These are phyloP conservation scores for Campylorhamphus procurvoides DNA, from an alignment of 2,113 vertebrate genomes.

Conservation along the genomic window DNA sequence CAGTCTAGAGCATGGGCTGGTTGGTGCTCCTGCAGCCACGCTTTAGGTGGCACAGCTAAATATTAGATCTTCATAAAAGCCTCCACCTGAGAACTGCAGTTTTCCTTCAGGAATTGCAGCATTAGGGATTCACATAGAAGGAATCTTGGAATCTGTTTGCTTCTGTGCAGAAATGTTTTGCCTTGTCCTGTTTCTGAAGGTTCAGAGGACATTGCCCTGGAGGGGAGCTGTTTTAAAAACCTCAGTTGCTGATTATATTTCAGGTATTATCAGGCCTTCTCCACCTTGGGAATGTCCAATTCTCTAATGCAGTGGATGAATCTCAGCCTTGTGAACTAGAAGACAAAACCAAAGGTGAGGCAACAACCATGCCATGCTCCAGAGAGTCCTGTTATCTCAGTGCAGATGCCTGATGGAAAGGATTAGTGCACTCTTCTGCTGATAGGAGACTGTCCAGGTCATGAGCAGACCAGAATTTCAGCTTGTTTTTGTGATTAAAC, in stretches of 20 bases:
- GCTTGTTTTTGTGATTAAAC: not conserved
- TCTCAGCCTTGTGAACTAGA: slow-evolving; percentile 83
- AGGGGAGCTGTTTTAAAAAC: not conserved
- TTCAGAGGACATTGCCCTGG: not conserved
- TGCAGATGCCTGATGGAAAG: not conserved
- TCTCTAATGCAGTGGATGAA: slow-evolving; percentile 81
- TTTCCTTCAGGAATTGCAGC: not conserved
- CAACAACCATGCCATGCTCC: not conserved
- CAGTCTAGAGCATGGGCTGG: not conserved
- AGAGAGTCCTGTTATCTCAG: not conserved
- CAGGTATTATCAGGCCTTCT: slow-evolving; percentile 89
- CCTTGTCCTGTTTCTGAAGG: not conserved
- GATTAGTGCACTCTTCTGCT: not conserved
- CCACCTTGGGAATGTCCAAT: slow-evolving; percentile 88
- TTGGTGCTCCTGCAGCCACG: not conserved
- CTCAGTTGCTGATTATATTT: not conserved
- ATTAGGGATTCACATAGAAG: not conserved
- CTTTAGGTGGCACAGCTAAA: not conserved
- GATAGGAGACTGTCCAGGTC: not conserved
- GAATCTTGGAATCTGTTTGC: not conserved
- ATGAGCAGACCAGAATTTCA: not conserved
- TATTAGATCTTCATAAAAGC: not conserved
- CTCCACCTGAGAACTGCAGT: not conserved
- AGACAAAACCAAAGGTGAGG: slow-evolving; percentile 80
- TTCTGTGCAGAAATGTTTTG: not conserved